These are phyloP conservation scores for Agonopterix subpropinquella DNA, from an alignment of 2,888 invertebrate species.

Conservation along the genomic window DNA sequence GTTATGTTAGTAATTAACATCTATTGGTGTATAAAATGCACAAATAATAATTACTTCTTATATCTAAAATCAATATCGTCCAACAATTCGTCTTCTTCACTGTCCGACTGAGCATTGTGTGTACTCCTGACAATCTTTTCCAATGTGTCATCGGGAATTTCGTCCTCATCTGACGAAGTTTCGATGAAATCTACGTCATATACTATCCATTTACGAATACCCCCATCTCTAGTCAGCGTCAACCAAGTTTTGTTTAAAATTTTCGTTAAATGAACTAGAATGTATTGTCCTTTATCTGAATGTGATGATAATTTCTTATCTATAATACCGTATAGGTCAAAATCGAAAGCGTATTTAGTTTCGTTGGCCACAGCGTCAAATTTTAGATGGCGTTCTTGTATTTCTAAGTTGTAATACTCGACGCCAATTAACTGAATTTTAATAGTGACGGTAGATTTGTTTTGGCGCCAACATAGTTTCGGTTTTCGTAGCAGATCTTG, in stretches of 20 bases:
- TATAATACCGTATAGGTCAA: conserved; percentile 55
- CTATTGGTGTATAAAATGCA: no score
- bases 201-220: conserved; percentile 46
- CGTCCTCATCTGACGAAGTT: conserved; percentile 48
- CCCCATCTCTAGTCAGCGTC: conserved; percentile 29
- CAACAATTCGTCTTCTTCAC: conserved; percentile 31
- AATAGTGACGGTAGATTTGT: conserved; percentile 31
- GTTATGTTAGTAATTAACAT: no score
- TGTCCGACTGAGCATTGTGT: conserved; percentile 25
- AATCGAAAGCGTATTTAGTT: conserved; percentile 42
- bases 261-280: conserved; percentile 45
- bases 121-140: conserved; percentile 24
- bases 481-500: conserved; percentile 32
- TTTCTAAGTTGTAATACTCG: conserved; percentile 40
- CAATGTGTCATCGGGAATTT: conserved; percentile 13
- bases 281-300: conserved; percentile 49
- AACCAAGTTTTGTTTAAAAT: conserved; percentile 47
- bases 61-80: conserved; percentile 26
- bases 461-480: conserved; percentile 54
- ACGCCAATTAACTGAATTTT: conserved; percentile 52
- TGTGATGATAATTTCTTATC: conserved; percentile 32
- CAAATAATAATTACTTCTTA: background rate
- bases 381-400: conserved; percentile 31
- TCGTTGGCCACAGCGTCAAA: conserved; percentile 39
- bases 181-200: conserved; percentile 53